phyloP scores from a whole-genome alignment of 53 echinoderm and acorn worm species.

The Stichopus horrens region DNA sequence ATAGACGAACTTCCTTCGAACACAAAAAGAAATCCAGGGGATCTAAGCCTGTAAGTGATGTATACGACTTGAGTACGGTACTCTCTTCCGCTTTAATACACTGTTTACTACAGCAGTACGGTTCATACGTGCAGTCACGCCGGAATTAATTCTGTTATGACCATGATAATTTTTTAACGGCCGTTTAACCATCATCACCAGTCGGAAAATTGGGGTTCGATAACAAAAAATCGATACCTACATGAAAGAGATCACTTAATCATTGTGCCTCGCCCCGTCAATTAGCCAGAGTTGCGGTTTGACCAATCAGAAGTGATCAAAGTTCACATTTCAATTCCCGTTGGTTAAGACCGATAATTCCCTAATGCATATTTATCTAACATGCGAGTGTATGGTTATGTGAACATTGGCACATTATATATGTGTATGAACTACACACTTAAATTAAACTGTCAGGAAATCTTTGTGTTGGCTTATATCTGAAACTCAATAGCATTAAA shows the following conservation, averaged over 20 bases:
- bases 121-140: not conserved
- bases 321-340: not conserved
- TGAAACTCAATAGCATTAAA: too few relatives aligned
- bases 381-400: too few relatives aligned
- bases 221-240: constrained; percentile 5
- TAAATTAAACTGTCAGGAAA: too few relatives aligned
- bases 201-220: not conserved
- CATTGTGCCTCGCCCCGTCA: not conserved
- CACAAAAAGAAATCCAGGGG: not conserved
- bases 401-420: too few relatives aligned
- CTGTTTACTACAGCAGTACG: not conserved
- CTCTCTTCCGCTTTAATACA: not conserved
- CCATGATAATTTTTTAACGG: constrained; percentile 4
- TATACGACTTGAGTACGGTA: not conserved
- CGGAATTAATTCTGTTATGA: not conserved
- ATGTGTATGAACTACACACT: too few relatives aligned
- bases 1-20: not conserved
- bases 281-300: not conserved
- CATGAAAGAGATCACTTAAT: not conserved
- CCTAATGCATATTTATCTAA: not conserved
- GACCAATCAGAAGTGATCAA: constrained; percentile 21
- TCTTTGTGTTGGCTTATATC: too few relatives aligned
- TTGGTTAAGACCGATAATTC: not conserved
- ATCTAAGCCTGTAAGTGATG: not conserved
- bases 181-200: not conserved